phyloP scores from a whole-genome alignment of 2,888 invertebrate genomes.

The Polydesmus complanatus region DNA sequence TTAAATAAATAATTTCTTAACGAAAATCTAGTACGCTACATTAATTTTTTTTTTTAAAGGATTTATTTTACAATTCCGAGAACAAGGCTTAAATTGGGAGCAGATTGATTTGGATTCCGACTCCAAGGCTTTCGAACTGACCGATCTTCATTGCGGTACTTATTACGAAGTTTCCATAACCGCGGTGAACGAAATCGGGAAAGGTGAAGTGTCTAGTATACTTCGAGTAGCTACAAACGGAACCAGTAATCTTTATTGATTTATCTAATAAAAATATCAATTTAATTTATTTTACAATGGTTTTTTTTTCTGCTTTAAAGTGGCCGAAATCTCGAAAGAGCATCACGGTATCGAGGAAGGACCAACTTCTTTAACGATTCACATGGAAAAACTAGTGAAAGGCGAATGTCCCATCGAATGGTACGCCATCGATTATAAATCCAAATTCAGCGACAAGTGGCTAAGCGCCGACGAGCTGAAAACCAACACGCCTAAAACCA shows the following conservation, averaged over 20 bases:
- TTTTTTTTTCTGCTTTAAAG: constrained; percentile 1
- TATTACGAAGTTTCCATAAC: constrained; percentile 14
- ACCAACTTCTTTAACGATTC: constrained; percentile 30
- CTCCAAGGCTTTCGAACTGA: constrained; percentile 8
- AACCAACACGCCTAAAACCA: background rate
- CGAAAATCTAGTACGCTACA: no score
- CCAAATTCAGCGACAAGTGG: constrained; percentile 14
- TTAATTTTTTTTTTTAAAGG: constrained; percentile 6
- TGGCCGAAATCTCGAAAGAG: constrained; percentile 4
- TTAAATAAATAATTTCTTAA: background rate
- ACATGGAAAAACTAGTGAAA: constrained; percentile 24
- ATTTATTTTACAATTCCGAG: constrained; percentile 14
- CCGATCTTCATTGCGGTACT: constrained; percentile 17
- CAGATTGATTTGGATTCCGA: constrained; percentile 13
- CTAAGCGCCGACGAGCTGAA: constrained; percentile 5
- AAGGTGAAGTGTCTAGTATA: constrained; percentile 12
- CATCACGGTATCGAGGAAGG: constrained; percentile 23
- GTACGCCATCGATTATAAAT: constrained; percentile 19
- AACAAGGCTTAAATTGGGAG: constrained; percentile 15
- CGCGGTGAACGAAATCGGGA: constrained; percentile 17
- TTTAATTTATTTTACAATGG: background rate
- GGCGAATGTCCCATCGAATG: constrained; percentile 31
- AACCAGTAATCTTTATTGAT: constrained; percentile 13
- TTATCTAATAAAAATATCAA: background rate
- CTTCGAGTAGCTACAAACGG: constrained; percentile 13